phyloP scores from a whole-genome alignment of 2,888 invertebrate genomes.

The Liopterus haemorrhoidalis region DNA sequence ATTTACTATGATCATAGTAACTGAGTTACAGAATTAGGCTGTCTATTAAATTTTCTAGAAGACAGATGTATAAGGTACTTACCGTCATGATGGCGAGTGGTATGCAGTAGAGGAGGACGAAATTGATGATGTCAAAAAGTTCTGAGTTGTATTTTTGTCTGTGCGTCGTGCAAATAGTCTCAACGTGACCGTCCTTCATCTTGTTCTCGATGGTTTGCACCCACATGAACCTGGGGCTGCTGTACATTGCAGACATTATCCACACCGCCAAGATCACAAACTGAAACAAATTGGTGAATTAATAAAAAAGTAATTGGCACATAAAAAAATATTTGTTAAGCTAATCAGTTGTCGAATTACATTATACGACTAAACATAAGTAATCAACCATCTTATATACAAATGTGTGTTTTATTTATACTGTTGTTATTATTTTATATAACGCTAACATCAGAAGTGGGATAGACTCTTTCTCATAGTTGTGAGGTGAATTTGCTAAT shows the following conservation, averaged over 20 bases:
- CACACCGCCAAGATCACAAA: constrained; percentile 73
- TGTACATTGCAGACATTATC: constrained; percentile 76
- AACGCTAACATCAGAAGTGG: no score
- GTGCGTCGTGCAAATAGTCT: constrained; percentile 69
- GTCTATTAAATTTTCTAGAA: no score
- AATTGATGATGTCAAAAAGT: constrained; percentile 73
- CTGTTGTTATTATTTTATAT: no score
- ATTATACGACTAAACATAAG: no score
- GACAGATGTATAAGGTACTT: constrained; percentile 39
- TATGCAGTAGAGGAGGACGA: constrained; percentile 73
- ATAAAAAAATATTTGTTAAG: not conserved
- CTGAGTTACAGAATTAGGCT: not conserved
- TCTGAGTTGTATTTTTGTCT: constrained; percentile 73
- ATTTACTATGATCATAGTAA: no score
- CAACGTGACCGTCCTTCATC: constrained; percentile 53
- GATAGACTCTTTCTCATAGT: no score
- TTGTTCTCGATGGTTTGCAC: constrained; percentile 65
- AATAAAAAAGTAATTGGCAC: not conserved
- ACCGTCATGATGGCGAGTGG: constrained; percentile 77
- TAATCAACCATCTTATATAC: no score
- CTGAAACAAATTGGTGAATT: constrained; percentile 48
- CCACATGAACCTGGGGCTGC: constrained; percentile 77
- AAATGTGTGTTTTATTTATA: no score
- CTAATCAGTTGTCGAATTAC: no score
- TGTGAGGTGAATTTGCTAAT: no score